Conservation (phyloP, 2,113 vertebrate species). For the Sinosuthora webbiana region DNA sequence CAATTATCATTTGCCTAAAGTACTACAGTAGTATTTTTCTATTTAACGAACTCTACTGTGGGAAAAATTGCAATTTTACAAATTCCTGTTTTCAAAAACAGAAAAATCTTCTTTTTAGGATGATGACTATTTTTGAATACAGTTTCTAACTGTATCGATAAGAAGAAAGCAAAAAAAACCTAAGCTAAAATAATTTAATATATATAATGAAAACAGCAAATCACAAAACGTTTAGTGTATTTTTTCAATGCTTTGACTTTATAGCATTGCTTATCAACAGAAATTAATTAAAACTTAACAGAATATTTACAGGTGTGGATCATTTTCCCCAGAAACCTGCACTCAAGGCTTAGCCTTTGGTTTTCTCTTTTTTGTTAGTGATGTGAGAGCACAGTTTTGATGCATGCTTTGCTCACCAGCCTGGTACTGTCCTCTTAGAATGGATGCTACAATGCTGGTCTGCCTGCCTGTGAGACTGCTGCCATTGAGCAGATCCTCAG, state of each 20-base stretch:
- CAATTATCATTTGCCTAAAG: not conserved
- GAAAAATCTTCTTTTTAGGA: not conserved
- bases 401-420: not conserved
- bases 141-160: not conserved
- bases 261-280: not conserved
- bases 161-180: not conserved
- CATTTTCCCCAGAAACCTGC: conserved; percentile 37
- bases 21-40: not conserved
- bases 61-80: not conserved
- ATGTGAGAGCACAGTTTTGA: not conserved
- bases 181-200: not conserved
- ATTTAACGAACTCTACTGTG: not conserved
- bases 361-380: conserved; percentile 9
- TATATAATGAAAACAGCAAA: not conserved
- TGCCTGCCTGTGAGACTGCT: not conserved
- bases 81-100: not conserved
- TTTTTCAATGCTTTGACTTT: not conserved
- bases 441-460: not conserved
- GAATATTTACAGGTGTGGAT: not conserved
- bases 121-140: not conserved
- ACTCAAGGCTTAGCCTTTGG: conserved; percentile 62
- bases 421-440: not conserved
- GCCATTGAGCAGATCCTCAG: not conserved
- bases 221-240: not conserved
- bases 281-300: not conserved